A percentile compares a stretch with the other conserved stretches of the same genome.
Evolutionary conservation across 1,140 invertebrate species (phyloP).

Genomic region (Lepidurus apus): DNA sequence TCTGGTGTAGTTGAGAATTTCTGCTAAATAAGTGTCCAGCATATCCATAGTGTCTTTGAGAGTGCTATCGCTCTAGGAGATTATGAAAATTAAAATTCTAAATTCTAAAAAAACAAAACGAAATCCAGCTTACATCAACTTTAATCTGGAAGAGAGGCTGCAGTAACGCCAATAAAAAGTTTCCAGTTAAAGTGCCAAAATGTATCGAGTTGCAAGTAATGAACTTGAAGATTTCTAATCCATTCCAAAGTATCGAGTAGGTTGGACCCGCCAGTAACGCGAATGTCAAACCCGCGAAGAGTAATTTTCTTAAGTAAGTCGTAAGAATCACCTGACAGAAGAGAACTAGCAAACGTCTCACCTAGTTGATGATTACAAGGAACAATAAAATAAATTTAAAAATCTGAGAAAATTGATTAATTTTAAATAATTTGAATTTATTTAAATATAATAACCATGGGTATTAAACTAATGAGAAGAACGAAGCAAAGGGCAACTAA

Average conservation of each 20-base stretch:
- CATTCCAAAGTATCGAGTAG: background rate
- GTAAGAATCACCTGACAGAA: background rate
- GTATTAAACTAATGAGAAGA: background rate
- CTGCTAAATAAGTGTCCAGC: background rate
- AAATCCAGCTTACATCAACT: background rate
- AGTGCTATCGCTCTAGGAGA: background rate
- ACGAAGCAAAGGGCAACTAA: background rate
- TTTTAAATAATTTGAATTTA: too few species aligned
- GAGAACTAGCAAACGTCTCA: background rate
- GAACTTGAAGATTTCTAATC: background rate
- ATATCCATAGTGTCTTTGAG: background rate
- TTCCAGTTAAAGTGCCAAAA: background rate
- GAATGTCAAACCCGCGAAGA: background rate
- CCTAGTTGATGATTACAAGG: background rate
- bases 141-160: background rate
- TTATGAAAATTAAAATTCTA: background rate
- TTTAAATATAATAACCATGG: background rate
- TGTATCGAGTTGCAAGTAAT: background rate
- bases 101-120: background rate
- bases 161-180: background rate
- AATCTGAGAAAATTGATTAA: too few species aligned
- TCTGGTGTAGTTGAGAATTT: background rate
- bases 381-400: too few species aligned
- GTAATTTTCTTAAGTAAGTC: background rate
- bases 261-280: background rate